A percentile compares a stretch with the other conserved stretches of the same genome.
These are phyloP conservation scores for Coecobrya sp. DNA, from an alignment of 2,888 invertebrate species.

Conservation along the genomic window DNA sequence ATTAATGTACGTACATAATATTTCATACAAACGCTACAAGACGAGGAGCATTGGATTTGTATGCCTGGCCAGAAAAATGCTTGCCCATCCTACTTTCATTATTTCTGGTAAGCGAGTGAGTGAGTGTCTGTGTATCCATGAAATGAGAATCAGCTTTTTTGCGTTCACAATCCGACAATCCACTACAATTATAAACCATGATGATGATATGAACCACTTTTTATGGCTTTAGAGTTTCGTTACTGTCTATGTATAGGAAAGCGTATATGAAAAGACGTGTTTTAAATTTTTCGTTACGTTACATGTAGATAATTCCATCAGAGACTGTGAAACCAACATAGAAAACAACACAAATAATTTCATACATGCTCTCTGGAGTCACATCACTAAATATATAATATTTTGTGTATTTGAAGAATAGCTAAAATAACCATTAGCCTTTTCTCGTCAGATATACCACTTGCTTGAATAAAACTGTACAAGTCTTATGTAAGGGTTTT, in stretches of 20 bases:
- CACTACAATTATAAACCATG: conserved; percentile 18
- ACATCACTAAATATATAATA: not conserved
- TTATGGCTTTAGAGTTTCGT: conserved; percentile 5
- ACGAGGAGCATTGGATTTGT: not conserved
- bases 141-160: conserved; percentile 14
- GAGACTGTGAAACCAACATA: not conserved
- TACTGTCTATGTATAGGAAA: not conserved
- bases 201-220: conserved; percentile 14
- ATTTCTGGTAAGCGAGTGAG: not conserved
- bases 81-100: conserved; percentile 62
- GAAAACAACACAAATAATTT: not conserved
- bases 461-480: not conserved
- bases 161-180: not conserved
- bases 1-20: not conserved
- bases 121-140: not conserved
- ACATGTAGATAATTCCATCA: not conserved
- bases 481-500: conserved; percentile 24
- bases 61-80: conserved; percentile 47
- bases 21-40: conserved; percentile 40
- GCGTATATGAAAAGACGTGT: conserved; percentile 1
- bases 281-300: not conserved
- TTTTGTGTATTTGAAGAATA: not conserved
- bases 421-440: not conserved
- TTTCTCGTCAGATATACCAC: not conserved
- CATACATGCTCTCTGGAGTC: not conserved